phyloP scores from a whole-genome alignment of 2,888 invertebrate species.

The Anarsia innoxiella region DNA sequence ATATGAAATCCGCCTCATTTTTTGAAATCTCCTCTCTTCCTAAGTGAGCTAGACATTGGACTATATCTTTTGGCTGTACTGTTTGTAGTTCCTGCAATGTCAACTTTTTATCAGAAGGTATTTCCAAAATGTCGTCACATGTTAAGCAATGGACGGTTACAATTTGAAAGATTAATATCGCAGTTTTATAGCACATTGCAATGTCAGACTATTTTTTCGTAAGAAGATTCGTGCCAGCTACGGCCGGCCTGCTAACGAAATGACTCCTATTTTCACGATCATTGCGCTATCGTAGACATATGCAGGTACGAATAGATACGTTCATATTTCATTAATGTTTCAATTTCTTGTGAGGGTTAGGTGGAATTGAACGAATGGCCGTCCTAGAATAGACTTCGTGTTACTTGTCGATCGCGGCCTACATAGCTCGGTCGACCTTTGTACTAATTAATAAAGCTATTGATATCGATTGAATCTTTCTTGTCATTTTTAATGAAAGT shows the following conservation, averaged over 20 bases:
- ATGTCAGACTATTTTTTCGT: constrained; percentile 1
- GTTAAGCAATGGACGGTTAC: constrained; percentile 22
- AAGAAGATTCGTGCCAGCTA: constrained; percentile 1
- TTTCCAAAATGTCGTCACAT: constrained; percentile 41
- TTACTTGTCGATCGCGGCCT: too few species aligned
- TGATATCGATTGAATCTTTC: too few species aligned
- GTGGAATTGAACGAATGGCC: too few species aligned
- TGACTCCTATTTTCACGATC: neutral
- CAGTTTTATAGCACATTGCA: constrained; percentile 10
- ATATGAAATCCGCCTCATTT: constrained; percentile 47
- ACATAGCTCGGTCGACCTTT: too few species aligned
- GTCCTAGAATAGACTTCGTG: too few species aligned
- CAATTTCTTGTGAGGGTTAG: constrained; percentile 6
- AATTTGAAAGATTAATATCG: constrained; percentile 14
- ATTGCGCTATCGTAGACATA: neutral
- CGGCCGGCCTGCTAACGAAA: neutral
- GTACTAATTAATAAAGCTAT: too few species aligned
- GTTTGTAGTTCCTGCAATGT: constrained; percentile 33
- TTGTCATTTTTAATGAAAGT: too few species aligned
- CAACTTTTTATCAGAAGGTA: constrained; percentile 30
- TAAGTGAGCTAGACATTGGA: constrained; percentile 49
- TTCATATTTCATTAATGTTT: constrained; percentile 5
- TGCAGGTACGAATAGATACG: too few species aligned
- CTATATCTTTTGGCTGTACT: constrained; percentile 40
- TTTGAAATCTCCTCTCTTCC: constrained; percentile 37